phyloP scores from a whole-genome alignment of 2,888 invertebrate species.

The Leptogaster cylindrica region DNA sequence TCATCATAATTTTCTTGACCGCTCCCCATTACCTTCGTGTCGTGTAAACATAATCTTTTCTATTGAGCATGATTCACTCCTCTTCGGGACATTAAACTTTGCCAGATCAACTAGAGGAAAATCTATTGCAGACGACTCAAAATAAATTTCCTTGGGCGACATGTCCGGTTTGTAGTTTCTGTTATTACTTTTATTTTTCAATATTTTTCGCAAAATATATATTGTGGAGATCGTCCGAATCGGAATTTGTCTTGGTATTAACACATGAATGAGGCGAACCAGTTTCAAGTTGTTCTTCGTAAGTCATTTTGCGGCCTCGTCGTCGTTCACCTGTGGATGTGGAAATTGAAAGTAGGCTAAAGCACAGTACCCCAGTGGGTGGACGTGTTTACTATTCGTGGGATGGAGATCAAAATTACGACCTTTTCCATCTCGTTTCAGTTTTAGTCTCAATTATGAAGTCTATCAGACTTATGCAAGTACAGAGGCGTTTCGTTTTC shows the following conservation, averaged over 20 bases:
- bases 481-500: background rate
- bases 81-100: conserved; percentile 29
- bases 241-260: background rate
- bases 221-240: too few relatives aligned
- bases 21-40: background rate
- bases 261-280: conserved; percentile 4
- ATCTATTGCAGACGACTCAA: conserved; percentile 23
- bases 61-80: conserved; percentile 11
- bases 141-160: conserved; percentile 25
- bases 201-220: conserved; percentile 9
- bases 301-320: conserved; percentile 1
- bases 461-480: conserved; percentile 3
- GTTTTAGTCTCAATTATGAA: conserved; percentile 10
- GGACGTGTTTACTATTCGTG: conserved; percentile 37
- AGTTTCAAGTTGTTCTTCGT: background rate
- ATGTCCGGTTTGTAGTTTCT: conserved; percentile 25
- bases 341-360: conserved; percentile 30
- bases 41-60: background rate
- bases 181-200: conserved; percentile 14
- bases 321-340: conserved; percentile 31
- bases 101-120: conserved; percentile 15
- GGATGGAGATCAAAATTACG: conserved; percentile 28
- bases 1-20: conserved; percentile 17
- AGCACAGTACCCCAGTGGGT: conserved; percentile 23
- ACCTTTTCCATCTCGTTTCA: conserved; percentile 30